Evolutionary conservation across 2,797 vertebrate species (phyloP).

Genomic region (Alfaro cultratus): DNA sequence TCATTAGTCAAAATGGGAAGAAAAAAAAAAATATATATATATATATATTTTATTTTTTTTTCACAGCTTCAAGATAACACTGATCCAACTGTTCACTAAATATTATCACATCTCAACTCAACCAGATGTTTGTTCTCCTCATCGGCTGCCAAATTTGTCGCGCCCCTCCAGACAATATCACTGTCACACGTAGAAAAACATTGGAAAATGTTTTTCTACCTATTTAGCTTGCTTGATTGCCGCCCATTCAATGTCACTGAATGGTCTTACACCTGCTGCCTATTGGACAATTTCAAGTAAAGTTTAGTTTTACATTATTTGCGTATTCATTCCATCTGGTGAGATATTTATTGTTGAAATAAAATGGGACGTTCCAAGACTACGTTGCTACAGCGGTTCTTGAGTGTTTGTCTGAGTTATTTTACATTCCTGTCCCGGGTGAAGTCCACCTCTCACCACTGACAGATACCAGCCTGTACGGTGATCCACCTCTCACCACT

Average conservation of each 20-base stretch:
- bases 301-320: not conserved
- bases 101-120: slow-evolving; percentile 26
- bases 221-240: not conserved
- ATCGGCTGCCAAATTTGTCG: not conserved
- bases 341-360: not conserved
- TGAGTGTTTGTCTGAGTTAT: not conserved
- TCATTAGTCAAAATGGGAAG: not conserved
- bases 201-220: not conserved
- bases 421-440: not conserved
- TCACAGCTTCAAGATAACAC: slow-evolving; percentile 3
- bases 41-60: not conserved
- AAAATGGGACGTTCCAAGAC: not conserved
- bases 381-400: not conserved
- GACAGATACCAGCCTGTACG: not conserved
- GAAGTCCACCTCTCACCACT: not conserved
- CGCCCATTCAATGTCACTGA: not conserved
- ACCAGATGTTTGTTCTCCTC: slow-evolving; percentile 13
- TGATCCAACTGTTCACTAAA: slow-evolving; percentile 26
- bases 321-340: not conserved
- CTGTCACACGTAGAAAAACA: not conserved
- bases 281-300: not conserved
- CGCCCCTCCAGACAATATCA: slow-evolving; percentile 2
- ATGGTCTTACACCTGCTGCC: not conserved
- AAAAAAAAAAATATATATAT: too few species aligned
- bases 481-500: not conserved